Base-by-base conservation (phyloP, 2,888 invertebrate genomes). In the Lomographa bimaculata region DNA sequence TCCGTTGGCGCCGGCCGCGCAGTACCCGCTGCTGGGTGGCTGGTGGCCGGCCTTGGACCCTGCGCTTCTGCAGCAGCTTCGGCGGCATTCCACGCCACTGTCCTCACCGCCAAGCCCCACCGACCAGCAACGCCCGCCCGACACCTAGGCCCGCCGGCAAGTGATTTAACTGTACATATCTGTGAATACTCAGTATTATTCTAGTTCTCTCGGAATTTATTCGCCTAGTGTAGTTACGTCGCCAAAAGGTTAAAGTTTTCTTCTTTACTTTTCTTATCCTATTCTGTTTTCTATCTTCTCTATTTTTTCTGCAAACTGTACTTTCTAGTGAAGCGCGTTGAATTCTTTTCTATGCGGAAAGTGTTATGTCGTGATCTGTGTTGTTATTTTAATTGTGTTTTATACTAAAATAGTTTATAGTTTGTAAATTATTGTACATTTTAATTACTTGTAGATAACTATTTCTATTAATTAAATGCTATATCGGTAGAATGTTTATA, bases 11-110 rank as follows among this genome's bases (percentile, higher is more conserved):
- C 80, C 84, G 53, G 66, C 82, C 35, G 71, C 81, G 23, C 89
- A 79, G 51, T 86, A 87, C 61, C 90, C 85, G 46, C 69, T 83
- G 63, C 73, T 87, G 57, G 72, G 79, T 39, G 85, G 84, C 54
- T 89, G 86, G 86, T 89, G 87, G 83, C 90, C 89, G 25, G 81
- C 86, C 46, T 65, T 90, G 46, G 87, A 90, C 46, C 90, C 90
- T 19, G 87, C 89, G 26, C 67, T 90, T 48, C 80, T 90, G 59
- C 90, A 89, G 54, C 84, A 86, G 63, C 77, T 89, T 39, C 82
- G 89, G 10, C 74, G 81, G 16, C 86, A 83, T 57, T 62, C 81
- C 4, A 59, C 65, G 5, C 59, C 66, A 9, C 59, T 65, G 1
- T 62, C 70, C 5, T 60, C 71, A n/a, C 71, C 79, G 1, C 64